A percentile compares a stretch with the other conserved stretches of the same genome.
phyloP scores from a whole-genome alignment of 2,113 vertebrate genomes.

The Notiomystis cincta region DNA sequence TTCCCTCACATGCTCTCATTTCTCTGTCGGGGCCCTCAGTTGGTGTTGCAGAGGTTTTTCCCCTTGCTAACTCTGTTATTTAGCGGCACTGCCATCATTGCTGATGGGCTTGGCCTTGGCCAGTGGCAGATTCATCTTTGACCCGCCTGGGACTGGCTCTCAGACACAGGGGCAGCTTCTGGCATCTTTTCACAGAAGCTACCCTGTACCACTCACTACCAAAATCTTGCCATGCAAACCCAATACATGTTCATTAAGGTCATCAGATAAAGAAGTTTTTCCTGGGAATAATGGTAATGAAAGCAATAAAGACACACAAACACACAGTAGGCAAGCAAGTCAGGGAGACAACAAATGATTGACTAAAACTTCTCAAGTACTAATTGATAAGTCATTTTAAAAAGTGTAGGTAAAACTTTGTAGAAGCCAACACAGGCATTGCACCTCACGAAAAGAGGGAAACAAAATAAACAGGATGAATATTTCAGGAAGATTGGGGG shows the following conservation, averaged over 20 bases:
- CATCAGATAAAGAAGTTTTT: neutral
- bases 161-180: neutral
- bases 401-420: neutral
- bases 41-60: neutral
- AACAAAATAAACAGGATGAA: neutral
- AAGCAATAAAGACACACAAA: neutral
- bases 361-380: neutral
- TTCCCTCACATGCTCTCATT: neutral
- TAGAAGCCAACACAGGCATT: neutral
- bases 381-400: neutral
- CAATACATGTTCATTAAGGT: neutral
- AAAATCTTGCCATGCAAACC: neutral
- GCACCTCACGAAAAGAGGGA: neutral
- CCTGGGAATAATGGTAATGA: neutral
- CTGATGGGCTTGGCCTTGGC: neutral
- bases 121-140: neutral
- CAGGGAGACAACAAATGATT: neutral
- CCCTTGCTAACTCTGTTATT: neutral
- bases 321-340: neutral
- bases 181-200: neutral
- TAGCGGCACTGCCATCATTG: neutral
- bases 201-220: too few relatives aligned
- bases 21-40: neutral
- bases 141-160: neutral
- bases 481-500: rapidly evolving